Evolutionary conservation across 2,888 invertebrate species (phyloP).

Genomic region (Torymus aiolomorphi): DNA sequence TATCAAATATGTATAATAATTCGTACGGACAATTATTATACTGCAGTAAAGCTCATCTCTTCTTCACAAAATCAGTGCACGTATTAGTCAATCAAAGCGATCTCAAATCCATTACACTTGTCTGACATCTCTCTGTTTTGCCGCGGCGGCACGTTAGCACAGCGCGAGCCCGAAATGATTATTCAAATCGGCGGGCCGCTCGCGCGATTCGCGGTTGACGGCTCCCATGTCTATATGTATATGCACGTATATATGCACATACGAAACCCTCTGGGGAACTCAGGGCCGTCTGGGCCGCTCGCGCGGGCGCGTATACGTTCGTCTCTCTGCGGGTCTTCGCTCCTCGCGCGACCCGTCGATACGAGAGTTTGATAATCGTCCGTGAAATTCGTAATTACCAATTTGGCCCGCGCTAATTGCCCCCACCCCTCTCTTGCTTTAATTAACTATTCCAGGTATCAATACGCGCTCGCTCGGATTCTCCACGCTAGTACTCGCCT

Average conservation of each 20-base stretch:
- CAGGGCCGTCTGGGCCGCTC: not conserved
- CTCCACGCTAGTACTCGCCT: too few relatives aligned
- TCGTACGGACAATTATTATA: too few relatives aligned
- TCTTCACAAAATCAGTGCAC: too few relatives aligned
- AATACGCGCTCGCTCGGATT: not conserved
- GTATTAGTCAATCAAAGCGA: too few relatives aligned
- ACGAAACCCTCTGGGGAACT: slow-evolving; percentile 15
- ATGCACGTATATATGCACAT: not conserved
- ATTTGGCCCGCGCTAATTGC: slow-evolving; percentile 36
- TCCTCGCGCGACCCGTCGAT: not conserved
- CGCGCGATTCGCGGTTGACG: not conserved
- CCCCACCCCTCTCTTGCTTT: not conserved
- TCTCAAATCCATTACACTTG: too few relatives aligned
- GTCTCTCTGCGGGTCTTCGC: slow-evolving; percentile 13
- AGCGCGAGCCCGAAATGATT: slow-evolving; percentile 23
- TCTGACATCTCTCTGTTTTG: slow-evolving; percentile 3
- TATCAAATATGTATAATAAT: too few relatives aligned
- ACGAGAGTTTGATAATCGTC: slow-evolving; percentile 38
- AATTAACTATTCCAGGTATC: slow-evolving; percentile 24
- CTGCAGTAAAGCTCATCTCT: too few relatives aligned
- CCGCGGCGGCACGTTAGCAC: not conserved
- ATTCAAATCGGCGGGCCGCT: slow-evolving; percentile 19
- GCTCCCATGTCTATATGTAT: too few relatives aligned
- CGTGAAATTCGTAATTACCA: slow-evolving; percentile 51
- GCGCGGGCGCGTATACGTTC: not conserved